Conservation (phyloP, 1,140 invertebrate genomes). For the Habropoda laboriosa region DNA sequence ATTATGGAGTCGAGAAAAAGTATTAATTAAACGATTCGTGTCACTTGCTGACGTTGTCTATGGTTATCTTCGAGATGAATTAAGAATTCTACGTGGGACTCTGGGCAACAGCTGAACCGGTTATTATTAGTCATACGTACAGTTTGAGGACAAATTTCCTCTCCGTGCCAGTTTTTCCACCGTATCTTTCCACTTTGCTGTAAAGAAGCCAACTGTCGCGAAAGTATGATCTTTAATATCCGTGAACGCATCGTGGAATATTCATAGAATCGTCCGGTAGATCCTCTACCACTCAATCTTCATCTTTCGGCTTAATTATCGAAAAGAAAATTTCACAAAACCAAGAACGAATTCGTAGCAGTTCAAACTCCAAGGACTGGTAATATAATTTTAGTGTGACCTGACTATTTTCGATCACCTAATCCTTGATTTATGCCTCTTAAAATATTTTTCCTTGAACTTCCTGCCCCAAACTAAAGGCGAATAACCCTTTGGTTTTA, state of each 20-base stretch:
- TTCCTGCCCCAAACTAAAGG: too few relatives aligned
- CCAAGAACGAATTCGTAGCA: slow-evolving; percentile 20
- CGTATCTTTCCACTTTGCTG: too few relatives aligned
- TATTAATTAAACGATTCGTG: slow-evolving; percentile 37
- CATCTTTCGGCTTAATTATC: neutral
- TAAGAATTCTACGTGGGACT: slow-evolving; percentile 14
- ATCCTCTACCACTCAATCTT: neutral
- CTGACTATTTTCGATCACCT: slow-evolving; percentile 19
- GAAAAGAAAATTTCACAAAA: neutral
- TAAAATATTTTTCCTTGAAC: too few relatives aligned
- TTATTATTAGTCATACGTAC: neutral
- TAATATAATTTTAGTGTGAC: neutral
- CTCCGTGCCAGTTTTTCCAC: neutral
- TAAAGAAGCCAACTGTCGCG: too few relatives aligned
- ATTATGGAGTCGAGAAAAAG: slow-evolving; percentile 18
- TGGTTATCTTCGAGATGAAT: slow-evolving; percentile 32
- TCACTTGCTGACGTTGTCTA: slow-evolving; percentile 11
- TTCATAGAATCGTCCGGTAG: neutral
- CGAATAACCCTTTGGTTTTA: too few relatives aligned
- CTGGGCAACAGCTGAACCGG: neutral
- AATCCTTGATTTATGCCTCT: too few relatives aligned
- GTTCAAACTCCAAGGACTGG: neutral
- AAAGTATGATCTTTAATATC: neutral
- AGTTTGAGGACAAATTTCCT: neutral
- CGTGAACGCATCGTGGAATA: neutral